phyloP scores from a whole-genome alignment of 2,113 vertebrate genomes.

The Lagopus muta region DNA sequence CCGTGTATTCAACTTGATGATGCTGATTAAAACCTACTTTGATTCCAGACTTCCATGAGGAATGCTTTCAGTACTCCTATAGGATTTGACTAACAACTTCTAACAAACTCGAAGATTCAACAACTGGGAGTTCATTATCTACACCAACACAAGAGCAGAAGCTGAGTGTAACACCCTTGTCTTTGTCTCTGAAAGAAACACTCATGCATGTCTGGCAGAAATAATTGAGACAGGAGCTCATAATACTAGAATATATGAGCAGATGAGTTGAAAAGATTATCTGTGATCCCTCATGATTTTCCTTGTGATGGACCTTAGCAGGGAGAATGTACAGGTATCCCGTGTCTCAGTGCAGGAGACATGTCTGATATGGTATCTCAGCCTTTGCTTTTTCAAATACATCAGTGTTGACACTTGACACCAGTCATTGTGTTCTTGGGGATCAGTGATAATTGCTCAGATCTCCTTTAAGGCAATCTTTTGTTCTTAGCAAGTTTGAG shows the following conservation, averaged over 20 bases:
- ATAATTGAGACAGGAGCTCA: conserved; percentile 69
- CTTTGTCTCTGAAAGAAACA: conserved; percentile 55
- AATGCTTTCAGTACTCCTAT: conserved; percentile 58
- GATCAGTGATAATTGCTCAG: conserved; percentile 38
- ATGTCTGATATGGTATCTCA: conserved; percentile 30
- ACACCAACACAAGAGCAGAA: conserved; percentile 34
- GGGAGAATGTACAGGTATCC: conserved; percentile 42
- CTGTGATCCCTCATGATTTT: conserved; percentile 51
- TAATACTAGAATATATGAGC: neutral
- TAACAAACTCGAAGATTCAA: conserved; percentile 64
- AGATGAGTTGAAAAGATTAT: conserved; percentile 54
- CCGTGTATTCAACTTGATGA: neutral
- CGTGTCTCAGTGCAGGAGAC: conserved; percentile 10
- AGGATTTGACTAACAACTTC: conserved; percentile 67
- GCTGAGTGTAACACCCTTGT: conserved; percentile 59
- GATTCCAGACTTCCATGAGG: conserved; percentile 56
- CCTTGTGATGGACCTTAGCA: conserved; percentile 40
- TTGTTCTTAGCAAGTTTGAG: conserved; percentile 45
- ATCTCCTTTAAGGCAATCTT: conserved; percentile 44
- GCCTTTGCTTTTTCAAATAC: conserved; percentile 60
- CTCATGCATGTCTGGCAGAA: conserved; percentile 66
- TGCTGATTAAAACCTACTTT: conserved; percentile 70
- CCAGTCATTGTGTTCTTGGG: neutral
- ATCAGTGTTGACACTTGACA: conserved; percentile 56
- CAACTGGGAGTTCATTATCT: conserved; percentile 68